Conservation (phyloP, 2,113 vertebrate genomes). For the Glaucomys volans region DNA sequence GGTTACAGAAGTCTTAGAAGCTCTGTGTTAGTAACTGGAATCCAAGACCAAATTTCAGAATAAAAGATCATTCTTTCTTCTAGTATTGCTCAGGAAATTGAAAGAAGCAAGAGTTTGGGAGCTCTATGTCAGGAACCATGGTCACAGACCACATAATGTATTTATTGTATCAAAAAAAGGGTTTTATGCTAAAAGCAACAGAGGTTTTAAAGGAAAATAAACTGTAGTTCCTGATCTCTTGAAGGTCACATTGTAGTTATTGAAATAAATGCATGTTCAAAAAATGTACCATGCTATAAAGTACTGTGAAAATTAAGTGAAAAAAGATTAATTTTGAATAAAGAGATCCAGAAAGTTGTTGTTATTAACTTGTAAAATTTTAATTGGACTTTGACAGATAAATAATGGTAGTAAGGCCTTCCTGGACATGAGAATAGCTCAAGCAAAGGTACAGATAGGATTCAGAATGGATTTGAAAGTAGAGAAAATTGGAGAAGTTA, state of each 20-base stretch:
- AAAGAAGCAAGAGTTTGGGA: not conserved
- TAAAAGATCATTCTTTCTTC: not conserved
- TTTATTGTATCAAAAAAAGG: not conserved
- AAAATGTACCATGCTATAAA: not conserved
- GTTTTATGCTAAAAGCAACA: not conserved
- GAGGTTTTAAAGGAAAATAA: not conserved
- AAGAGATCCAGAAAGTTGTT: not conserved
- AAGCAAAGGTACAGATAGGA: not conserved
- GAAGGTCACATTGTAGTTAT: not conserved
- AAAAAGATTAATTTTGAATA: constrained; percentile 59
- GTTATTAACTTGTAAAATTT: not conserved
- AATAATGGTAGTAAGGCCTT: not conserved
- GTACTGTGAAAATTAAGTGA: not conserved
- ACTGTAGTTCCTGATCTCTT: not conserved
- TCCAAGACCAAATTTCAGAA: not conserved
- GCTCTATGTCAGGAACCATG: not conserved
- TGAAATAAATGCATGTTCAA: constrained; percentile 39
- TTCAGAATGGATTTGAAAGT: constrained; percentile 28
- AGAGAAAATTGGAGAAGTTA: not conserved
- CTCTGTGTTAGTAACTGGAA: not conserved
- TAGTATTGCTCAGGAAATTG: not conserved
- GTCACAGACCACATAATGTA: not conserved
- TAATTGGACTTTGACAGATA: constrained; percentile 5
- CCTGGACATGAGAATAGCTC: not conserved
- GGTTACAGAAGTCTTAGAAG: not conserved